Percentiles rank a stretch among this genome's conserved stretches.
Evolutionary conservation across 2,113 vertebrate species (phyloP).

Genomic region (Pseudorhombus dupliciocellatus): DNA sequence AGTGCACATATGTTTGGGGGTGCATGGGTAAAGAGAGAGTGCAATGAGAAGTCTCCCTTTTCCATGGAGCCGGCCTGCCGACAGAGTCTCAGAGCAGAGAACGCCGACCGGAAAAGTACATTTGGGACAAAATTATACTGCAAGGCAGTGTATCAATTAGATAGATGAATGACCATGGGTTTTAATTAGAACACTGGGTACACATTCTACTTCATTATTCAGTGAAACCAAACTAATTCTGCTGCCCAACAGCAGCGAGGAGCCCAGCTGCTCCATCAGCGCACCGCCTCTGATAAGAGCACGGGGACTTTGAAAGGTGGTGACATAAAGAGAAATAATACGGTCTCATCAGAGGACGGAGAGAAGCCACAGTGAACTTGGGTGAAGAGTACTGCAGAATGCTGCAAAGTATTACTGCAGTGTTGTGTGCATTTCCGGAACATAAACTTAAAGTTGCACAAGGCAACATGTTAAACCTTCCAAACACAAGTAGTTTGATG

Average conservation of each 20-base stretch:
- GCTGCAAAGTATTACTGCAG: not conserved
- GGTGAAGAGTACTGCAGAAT: not conserved
- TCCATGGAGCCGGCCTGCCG: slow-evolving; percentile 73
- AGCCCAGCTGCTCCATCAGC: slow-evolving; percentile 77
- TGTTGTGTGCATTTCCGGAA: not conserved
- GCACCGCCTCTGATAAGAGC: slow-evolving; percentile 64
- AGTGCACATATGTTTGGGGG: slow-evolving; percentile 2
- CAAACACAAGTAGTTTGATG: no score
- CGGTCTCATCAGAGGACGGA: slow-evolving; percentile 26
- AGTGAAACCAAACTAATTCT: slow-evolving; percentile 80
- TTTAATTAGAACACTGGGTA: slow-evolving; percentile 94
- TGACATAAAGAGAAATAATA: slow-evolving; percentile 56
- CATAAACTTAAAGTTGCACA: no score
- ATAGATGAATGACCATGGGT: slow-evolving; percentile 89
- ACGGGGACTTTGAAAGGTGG: slow-evolving; percentile 45
- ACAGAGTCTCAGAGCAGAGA: slow-evolving; percentile 60
- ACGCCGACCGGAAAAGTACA: slow-evolving; percentile 74
- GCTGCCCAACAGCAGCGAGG: slow-evolving; percentile 62
- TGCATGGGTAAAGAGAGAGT: not conserved
- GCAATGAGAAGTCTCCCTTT: slow-evolving; percentile 41
- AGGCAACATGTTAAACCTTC: no score
- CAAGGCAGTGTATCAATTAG: slow-evolving; percentile 92
- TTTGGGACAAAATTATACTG: slow-evolving; percentile 88
- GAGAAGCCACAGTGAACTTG: slow-evolving; percentile 20
- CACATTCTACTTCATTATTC: slow-evolving; percentile 85